A percentile compares a stretch with the other conserved stretches of the same genome.
Conservation (phyloP, 2,797 vertebrate genomes). For the Rhinoraja longicauda region DNA sequence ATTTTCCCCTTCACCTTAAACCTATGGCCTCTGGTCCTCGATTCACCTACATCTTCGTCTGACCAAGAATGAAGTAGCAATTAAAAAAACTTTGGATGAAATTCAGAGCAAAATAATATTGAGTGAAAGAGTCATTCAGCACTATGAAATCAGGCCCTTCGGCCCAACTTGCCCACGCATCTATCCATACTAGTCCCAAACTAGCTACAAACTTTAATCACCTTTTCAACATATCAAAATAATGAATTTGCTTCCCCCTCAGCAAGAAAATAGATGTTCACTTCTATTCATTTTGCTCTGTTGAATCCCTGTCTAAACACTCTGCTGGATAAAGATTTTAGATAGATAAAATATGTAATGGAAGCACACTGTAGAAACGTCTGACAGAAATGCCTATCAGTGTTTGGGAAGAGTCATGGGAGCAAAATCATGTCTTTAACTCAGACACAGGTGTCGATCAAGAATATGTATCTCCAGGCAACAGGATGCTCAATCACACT, state of each 20-base stretch:
- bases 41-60: neutral
- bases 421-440: neutral
- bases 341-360: neutral
- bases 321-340: neutral
- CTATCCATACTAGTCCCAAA: too few species aligned
- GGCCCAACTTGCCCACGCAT: too few species aligned
- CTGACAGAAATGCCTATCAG: neutral
- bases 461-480: neutral
- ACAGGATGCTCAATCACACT: neutral
- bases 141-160: too few species aligned
- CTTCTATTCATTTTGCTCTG: neutral
- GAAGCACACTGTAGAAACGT: neutral
- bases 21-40: too few species aligned
- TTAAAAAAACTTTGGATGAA: neutral
- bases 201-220: neutral
- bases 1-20: too few species aligned
- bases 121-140: too few species aligned
- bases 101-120: neutral
- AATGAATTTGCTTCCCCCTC: neutral
- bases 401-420: neutral
- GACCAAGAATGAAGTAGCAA: neutral
- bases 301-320: neutral
- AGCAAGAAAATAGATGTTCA: neutral
- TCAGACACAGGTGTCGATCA: constrained; percentile 1
- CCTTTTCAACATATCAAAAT: neutral